Evolutionary conservation across 2,113 vertebrate genomes (phyloP), one percentile per base, ranked within the genome.

Genomic region (Syngnathus floridae): DNA sequence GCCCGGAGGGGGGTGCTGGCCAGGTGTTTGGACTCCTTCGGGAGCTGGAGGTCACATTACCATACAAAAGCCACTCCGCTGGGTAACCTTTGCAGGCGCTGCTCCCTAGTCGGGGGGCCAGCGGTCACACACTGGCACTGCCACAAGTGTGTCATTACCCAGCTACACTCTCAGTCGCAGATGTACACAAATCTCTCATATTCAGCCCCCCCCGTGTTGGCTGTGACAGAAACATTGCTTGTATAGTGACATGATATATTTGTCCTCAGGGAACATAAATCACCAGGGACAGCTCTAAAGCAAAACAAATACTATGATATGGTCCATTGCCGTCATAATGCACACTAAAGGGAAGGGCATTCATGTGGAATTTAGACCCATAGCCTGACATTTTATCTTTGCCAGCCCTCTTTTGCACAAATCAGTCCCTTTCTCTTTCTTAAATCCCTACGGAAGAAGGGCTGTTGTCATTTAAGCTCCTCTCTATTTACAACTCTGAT

Each of bases 61-160:
- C 88, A 90, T 87, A 89, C 88, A 86, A 88, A 88, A 89, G 89
- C 84, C 84, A 77, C 82, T 82, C 86, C 83, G 83, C 87, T 86
- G 87, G 79, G 84, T 87, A 85, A 84, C 88, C 84, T 87, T 87
- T 87, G 80, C 82, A 85, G 78, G 77, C 81, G 77, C 81, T 69
- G 77, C 86, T 86, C 81, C 79, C 87, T 62, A 78, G 84, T 82
- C 84, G 78, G 77, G 82, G 80, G 81, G 74, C 75, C 80, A 78
- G 82, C 74, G 64, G 81, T 77, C 80, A 84, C 84, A 85, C 81
- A 78, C 84, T 86, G 80, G 82, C 82, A 82, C 76, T 80, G 81
- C 81, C 80, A 80, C 82, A 81, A 82, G 79, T 75, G 74, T 69
- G 73, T 82, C 63, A 57, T 81, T 66, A 75, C 66, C 64, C 45